Base-by-base conservation (phyloP, 2,113 vertebrate genomes). In the Grus americana region DNA sequence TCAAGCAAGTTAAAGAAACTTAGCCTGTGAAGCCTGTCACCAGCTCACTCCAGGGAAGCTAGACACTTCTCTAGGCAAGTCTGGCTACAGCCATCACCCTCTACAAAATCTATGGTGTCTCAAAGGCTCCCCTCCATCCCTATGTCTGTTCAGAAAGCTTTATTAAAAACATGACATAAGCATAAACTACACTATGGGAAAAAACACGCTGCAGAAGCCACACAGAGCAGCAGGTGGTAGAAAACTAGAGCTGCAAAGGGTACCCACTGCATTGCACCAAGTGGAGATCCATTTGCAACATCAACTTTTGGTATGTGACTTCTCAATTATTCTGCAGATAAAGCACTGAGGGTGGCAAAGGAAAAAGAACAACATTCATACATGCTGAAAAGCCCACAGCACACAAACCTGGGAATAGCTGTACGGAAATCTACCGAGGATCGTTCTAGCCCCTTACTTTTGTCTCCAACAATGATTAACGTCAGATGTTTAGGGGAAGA, bases 401-500 rank as follows among this genome's bases (percentile, higher is more conserved):
- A 91, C 27, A 79, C 24, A 74, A 74, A 76, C 50, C 63, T 23
- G 34, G 47, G 27, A 71, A 78, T 2, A 91, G 88, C 62, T 86
- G 82, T 49, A 88, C 34, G 71, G 63, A 11, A 84, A 63, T 62
- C 54, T 47, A 86, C 29, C 55, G 54, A 75, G 50, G 63, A 80
- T 44, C 65, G 73, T 54, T 88, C 32, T 58, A 86, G 11, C 42
- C 72, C 72, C 47, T 79, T 52, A 68, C 38, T 92, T 94, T 86
- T 88, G 75, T 66, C 59, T 92, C 79, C 44, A 70, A 19, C 20
- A 54, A 26, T 29, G 44, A 95, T 80, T 80, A 73, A n/a, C n/a
- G 29, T 73, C 91, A 91, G 75, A 93, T 55, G 55, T 58, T 91
- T 78, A 86, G 17, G 42, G 42, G 55, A 62, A 91, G 17, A 73